These are phyloP conservation scores for Pedionomus torquatus DNA, from an alignment of 2,113 vertebrate genomes.

Conservation along the genomic window DNA sequence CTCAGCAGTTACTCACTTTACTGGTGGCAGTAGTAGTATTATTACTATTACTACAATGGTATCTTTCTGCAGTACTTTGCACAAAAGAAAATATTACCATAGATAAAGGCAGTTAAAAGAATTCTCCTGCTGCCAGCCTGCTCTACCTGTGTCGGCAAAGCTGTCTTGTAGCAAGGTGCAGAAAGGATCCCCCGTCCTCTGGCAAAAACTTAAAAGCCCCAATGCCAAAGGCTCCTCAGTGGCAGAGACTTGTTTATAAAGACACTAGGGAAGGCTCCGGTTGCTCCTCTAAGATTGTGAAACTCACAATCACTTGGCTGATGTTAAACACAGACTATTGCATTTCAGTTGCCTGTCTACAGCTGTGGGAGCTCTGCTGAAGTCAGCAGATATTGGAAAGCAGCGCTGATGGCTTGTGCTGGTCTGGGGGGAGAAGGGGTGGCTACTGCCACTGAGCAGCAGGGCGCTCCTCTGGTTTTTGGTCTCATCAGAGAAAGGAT, in stretches of 20 bases:
- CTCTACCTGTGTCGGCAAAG: background rate
- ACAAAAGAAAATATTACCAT: background rate
- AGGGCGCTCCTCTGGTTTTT: background rate
- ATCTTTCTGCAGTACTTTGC: background rate
- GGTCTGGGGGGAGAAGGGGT: background rate
- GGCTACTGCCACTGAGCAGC: background rate
- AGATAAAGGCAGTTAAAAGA: background rate
- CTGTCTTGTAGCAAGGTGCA: background rate
- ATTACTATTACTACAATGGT: background rate
- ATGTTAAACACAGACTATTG: background rate
- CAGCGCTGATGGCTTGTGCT: accelerated
- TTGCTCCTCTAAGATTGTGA: background rate
- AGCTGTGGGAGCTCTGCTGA: background rate
- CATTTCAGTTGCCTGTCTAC: accelerated
- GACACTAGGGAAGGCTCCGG: background rate
- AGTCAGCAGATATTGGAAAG: background rate
- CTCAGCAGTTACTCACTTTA: background rate
- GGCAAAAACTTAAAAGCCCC: background rate
- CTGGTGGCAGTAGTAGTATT: background rate
- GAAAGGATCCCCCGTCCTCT: background rate
- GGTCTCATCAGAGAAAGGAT: background rate
- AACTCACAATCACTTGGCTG: background rate
- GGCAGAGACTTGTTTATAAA: background rate
- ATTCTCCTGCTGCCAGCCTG: background rate
- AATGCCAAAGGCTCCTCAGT: background rate